A percentile compares a stretch with the other conserved stretches of the same genome.
Conservation (phyloP, 1,140 invertebrate species). For the Lordiphosa stackelbergi region DNA sequence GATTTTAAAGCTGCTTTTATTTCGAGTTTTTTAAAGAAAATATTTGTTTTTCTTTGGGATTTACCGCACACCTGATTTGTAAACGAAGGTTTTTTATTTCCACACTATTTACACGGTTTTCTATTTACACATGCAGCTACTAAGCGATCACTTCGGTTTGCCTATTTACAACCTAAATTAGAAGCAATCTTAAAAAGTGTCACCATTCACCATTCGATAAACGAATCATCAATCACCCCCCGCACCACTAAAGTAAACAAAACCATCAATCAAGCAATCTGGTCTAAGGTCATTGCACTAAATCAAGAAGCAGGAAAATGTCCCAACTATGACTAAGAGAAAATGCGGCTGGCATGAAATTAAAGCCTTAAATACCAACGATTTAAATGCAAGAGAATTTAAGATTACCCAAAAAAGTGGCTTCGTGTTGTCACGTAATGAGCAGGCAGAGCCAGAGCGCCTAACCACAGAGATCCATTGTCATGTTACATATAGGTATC, state of each 20-base stretch:
- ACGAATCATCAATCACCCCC: conserved; percentile 39
- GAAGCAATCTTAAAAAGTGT: neutral
- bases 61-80: too few relatives aligned
- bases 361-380: conserved; percentile 14
- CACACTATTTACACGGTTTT: too few relatives aligned
- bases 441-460: conserved; percentile 27
- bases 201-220: conserved; percentile 41
- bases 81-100: too few relatives aligned
- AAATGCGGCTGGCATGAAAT: neutral
- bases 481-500: conserved; percentile 32
- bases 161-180: too few relatives aligned
- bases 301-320: conserved; percentile 12
- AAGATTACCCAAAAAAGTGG: neutral
- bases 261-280: conserved; percentile 48
- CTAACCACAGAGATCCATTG: conserved; percentile 57
- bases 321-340: conserved; percentile 12
- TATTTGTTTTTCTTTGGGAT: too few relatives aligned
- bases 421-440: conserved; percentile 43
- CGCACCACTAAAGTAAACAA: neutral
- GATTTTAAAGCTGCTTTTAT: too few relatives aligned
- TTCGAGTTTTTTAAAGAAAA: too few relatives aligned
- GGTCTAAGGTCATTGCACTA: neutral
- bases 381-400: conserved; percentile 35
- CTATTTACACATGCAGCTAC: too few relatives aligned
- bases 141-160: too few relatives aligned